Conservation (phyloP, 92 coral and sea anemone species). For the Phenganax subtilis region DNA sequence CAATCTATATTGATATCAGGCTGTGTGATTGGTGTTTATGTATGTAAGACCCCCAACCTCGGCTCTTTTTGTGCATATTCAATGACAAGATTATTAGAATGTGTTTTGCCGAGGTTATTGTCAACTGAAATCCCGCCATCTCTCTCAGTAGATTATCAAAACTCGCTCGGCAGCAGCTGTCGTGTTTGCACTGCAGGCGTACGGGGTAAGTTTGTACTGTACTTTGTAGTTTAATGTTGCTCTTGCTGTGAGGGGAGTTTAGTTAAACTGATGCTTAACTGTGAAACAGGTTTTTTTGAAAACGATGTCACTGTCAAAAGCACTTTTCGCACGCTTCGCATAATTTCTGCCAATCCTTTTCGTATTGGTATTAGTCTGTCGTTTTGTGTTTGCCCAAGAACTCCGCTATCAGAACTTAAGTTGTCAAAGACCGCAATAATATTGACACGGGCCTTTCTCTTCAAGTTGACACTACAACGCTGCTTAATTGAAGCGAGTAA, state of each 20-base stretch:
- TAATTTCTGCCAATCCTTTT: slow-evolving; percentile 1
- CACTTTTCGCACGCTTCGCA: not conserved
- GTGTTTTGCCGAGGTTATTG: slow-evolving; percentile 9
- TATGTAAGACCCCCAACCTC: slow-evolving; percentile 19
- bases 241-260: not conserved
- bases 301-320: not conserved
- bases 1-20: not conserved
- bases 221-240: not conserved
- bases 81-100: slow-evolving; percentile 23
- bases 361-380: slow-evolving; percentile 5
- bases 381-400: slow-evolving; percentile 10
- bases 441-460: slow-evolving; percentile 24
- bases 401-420: slow-evolving; percentile 26
- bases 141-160: not conserved
- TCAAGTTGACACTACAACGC: slow-evolving; percentile 12
- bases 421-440: slow-evolving; percentile 23
- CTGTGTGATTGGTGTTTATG: not conserved
- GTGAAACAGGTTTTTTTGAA: not conserved
- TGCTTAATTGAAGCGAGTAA: slow-evolving; percentile 20
- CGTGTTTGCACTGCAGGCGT: not conserved
- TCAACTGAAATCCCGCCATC: not conserved
- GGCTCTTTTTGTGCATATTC: slow-evolving; percentile 20
- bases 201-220: slow-evolving; percentile 14
- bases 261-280: not conserved
- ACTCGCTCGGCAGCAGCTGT: not conserved